Base-by-base conservation (phyloP, 2,797 vertebrate genomes). In the Myotis findleyi region DNA sequence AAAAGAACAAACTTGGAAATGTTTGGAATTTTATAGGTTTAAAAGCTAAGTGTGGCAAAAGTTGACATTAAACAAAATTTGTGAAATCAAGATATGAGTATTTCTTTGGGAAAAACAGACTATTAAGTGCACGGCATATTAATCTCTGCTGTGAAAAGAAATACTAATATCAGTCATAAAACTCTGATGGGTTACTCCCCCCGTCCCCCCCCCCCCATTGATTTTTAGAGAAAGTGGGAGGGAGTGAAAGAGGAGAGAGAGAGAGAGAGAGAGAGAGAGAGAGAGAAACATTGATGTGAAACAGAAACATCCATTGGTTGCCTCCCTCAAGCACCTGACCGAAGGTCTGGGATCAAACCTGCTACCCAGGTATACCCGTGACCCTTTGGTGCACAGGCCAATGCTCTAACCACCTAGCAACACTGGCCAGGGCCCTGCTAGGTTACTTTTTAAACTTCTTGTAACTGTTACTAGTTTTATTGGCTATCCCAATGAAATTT, bases 71-170 rank as follows among this genome's bases (percentile, higher is more conserved):
- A 83, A 79, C 7, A 88, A 89, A 93, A 44, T 73, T 47, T 66
- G 3, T 36, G n/a, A 59, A 75, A 91, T 80, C 3, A 90, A 88
- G 25, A 71, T 81, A 55, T 9, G 0, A 17, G 38, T 41, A 80
- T 27, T 81, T 87, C 20, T 84, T 92, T 49, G 9, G 23, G 77
- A 95, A 93, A 93, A 73, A 71, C 13, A 89, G 87, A 75, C 20
- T n/a, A 86, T 64, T 77, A 90, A 82, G n/a, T 77, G 8, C 14
- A 27, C 53, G 14, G 25, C 1, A 73, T 49, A 68, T 0, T 85
- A 6, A 86, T 51, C 57, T 36, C 6, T 53, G 59, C 4, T 77
- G 7, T 87, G 1, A 84, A 75, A 88, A 66, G 44, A 77, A 90
- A 72, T 75, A 59, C 8, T 86, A 55, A 11, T 38, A 53, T 20